These are phyloP conservation scores for Listronotus oregonensis DNA, from an alignment of 1,140 invertebrate species.

Conservation along the genomic window DNA sequence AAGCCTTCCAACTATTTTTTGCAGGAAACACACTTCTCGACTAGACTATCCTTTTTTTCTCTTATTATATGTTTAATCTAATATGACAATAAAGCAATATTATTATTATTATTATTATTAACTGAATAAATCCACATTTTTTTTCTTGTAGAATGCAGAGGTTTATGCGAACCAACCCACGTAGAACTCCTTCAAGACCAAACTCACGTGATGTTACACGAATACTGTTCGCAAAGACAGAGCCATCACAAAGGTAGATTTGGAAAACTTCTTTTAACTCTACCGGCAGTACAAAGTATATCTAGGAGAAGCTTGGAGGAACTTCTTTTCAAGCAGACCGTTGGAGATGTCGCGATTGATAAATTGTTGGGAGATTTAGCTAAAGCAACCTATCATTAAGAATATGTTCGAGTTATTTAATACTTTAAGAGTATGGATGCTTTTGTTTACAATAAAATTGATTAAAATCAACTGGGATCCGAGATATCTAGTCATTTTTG, in stretches of 20 bases:
- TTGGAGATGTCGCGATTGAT: slow-evolving; percentile 73
- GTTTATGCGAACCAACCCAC: slow-evolving; percentile 65
- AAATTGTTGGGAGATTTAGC: slow-evolving; percentile 69
- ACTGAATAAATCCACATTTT: no score
- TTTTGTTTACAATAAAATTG: no score
- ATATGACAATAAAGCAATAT: no score
- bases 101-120: no score
- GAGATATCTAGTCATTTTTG: no score
- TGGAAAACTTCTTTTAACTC: slow-evolving; percentile 69
- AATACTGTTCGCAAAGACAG: slow-evolving; percentile 64
- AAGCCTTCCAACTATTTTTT: no score
- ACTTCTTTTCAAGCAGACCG: slow-evolving; percentile 71
- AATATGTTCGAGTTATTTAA: background rate
- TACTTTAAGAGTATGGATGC: no score
- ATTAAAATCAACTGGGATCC: no score
- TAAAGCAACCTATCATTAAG: slow-evolving; percentile 44
- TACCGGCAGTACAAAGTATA: slow-evolving; percentile 66
- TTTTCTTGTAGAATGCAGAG: slow-evolving; percentile 64
- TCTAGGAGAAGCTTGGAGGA: slow-evolving; percentile 65
- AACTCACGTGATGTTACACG: slow-evolving; percentile 74
- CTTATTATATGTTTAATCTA: no score
- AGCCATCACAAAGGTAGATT: slow-evolving; percentile 62
- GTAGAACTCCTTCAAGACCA: slow-evolving; percentile 78
- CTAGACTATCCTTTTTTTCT: no score
- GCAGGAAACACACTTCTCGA: no score